Base-by-base conservation (phyloP, 2,113 vertebrate genomes). In the Tetrax tetrax region DNA sequence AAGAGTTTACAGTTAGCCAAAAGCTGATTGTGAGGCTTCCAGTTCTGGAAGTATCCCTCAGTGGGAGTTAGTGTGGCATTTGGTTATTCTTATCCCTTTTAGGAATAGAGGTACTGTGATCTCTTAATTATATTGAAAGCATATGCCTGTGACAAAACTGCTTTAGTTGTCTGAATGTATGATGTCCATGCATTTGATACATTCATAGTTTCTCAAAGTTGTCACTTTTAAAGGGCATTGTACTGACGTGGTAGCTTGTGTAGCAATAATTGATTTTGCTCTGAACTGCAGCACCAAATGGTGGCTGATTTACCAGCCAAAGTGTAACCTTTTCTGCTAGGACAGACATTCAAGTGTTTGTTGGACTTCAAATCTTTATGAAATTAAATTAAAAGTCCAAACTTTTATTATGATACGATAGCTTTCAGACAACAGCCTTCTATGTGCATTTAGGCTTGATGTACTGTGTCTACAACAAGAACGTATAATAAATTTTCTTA, bases 11-110 rank as follows among this genome's bases (percentile, higher is more conserved):
- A 63, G n/a, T 70, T 54, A 28, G 31, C 24, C 61, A 59, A n/a
- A 66, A 83, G 24, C 14, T 60, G 56, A n/a, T 48, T 7, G 10
- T 45, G 65, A 54, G 15, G 38, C 74, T 78, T 82, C n/a, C 14
- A 28, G 5, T 72, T 61, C 14, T 13, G 8, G 14, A 6, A 74
- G 33, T n/a, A 19, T 43, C 15, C 18, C 15, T 38, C 35, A 25
- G 13, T 37, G 25, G 33, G 54, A 57, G 12, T 25, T 71, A 70
- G 70, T 0, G 1, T 13, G 8, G 11, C 4, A 0, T 80, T 92
- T 47, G 25, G 24, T 80, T 41, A 24, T 41, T 86, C 35, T 41
- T 50, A 23, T 1, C 3, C 4, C 2, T 48, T 90, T 81, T 43
- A 91, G 33, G 14, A 82, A 13, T 3, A 68, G 38, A 41, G 7